Base-by-base conservation (phyloP, 2,113 vertebrate species). In the Rynchops niger region DNA sequence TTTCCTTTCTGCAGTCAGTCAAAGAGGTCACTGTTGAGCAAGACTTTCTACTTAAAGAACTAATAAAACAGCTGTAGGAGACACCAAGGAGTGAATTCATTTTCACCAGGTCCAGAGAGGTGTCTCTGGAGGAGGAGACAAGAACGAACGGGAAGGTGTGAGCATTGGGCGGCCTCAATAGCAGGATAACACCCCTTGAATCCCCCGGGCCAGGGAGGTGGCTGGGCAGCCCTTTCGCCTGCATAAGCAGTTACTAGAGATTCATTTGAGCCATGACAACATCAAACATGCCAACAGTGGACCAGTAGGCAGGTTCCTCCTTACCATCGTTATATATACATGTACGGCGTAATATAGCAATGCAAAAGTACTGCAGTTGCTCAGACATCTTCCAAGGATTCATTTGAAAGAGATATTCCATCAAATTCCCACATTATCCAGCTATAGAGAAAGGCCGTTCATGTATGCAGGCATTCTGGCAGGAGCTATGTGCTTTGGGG, bases 391-490 rank as follows among this genome's bases (percentile, higher is more conserved):
- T 86, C 90, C 92, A 90, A 53, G 19, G 66, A 52, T 87, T 95
- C 52, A 26, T 94, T 76, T 88, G 72, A 88, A 79, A 85, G 61
- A 88, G 59, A 61, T 65, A 84, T 20, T 92, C 86, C 86, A 89
- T 59, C 72, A 92, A 78, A 90, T 97, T 95, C 92, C 77, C 88
- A 69, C 81, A 72, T 95, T 94, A 82, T 69, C 77, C 91, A 89
- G 83, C 90, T 92, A 76, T 72, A 95, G 76, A 88, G 88, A 82
- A 71, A 90, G 76, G 86, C 74, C 34, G 42, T 89, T 84, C 0
- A 1, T 82, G 89, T 82, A 70, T 69, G 74, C 83, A 96, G 88
- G 91, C 91, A 85, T 87, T 95, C 86, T 97, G 97, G 96, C 95
- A 97, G 83, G 86, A 95, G 56, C 40, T 65, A 3, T 79, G 95